phyloP scores from a whole-genome alignment of 2,888 invertebrate species.

The Hirtodrosophila trivittata region DNA sequence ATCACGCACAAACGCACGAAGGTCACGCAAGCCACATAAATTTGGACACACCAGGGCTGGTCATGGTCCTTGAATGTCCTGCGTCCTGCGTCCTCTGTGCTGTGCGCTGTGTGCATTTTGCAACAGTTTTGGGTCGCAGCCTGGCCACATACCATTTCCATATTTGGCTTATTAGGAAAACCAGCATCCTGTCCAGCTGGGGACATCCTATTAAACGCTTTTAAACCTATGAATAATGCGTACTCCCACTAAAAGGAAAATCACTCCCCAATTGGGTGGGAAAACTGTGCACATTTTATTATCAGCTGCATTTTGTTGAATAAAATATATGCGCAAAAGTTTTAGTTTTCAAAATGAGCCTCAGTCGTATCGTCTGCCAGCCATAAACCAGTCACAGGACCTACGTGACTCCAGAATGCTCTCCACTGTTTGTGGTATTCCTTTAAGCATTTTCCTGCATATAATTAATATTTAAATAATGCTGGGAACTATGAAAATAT shows the following conservation, averaged over 20 bases:
- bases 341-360: slow-evolving; percentile 19
- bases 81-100: slow-evolving; percentile 1
- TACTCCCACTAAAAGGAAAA: slow-evolving; percentile 4
- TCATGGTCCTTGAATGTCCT: slow-evolving; percentile 32
- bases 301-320: slow-evolving; percentile 69
- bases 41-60: slow-evolving; percentile 53
- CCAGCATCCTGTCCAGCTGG: slow-evolving; percentile 11
- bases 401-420: slow-evolving; percentile 43
- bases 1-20: slow-evolving; percentile 72
- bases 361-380: slow-evolving; percentile 25
- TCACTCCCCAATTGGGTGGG: background rate
- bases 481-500: too few species aligned
- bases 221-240: slow-evolving; percentile 67
- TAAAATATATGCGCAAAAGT: slow-evolving; percentile 57
- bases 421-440: slow-evolving; percentile 3
- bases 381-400: slow-evolving; percentile 35
- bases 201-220: slow-evolving; percentile 53
- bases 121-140: slow-evolving; percentile 39
- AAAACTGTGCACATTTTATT: slow-evolving; percentile 51
- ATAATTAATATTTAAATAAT: slow-evolving; percentile 17
- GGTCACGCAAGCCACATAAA: slow-evolving; percentile 76
- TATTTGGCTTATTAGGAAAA: slow-evolving; percentile 52
- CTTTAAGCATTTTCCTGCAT: slow-evolving; percentile 11
- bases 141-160: slow-evolving; percentile 37
- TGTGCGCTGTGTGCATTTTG: slow-evolving; percentile 48